A percentile compares a stretch with the other conserved stretches of the same genome.
These are phyloP conservation scores for Mastomys coucha DNA, from an alignment of 2,113 vertebrate genomes.

Conservation along the genomic window DNA sequence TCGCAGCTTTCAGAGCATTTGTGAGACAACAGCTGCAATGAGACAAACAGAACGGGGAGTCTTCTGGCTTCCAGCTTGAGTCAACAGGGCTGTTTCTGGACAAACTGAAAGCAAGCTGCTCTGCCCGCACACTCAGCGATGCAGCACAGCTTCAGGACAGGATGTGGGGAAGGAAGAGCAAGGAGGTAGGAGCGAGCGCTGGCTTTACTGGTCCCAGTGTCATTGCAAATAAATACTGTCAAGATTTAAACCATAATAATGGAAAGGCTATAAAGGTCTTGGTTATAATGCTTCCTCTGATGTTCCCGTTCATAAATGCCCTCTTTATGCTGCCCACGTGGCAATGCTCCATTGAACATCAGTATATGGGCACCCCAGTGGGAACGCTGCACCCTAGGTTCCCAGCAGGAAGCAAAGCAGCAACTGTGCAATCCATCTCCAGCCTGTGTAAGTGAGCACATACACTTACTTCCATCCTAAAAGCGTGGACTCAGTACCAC, in stretches of 20 bases:
- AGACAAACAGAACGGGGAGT: constrained; percentile 84
- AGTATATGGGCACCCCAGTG: constrained; percentile 18
- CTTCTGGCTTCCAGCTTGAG: constrained; percentile 86
- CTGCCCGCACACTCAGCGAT: constrained; percentile 75
- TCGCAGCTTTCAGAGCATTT: constrained; percentile 82
- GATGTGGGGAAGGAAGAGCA: constrained; percentile 82
- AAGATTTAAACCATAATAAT: constrained; percentile 89
- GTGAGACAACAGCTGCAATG: constrained; percentile 85
- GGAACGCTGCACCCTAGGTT: constrained; percentile 67
- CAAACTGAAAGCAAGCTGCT: constrained; percentile 81
- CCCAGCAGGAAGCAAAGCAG: constrained; percentile 58
- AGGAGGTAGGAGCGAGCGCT: constrained; percentile 71
- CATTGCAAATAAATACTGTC: constrained; percentile 85
- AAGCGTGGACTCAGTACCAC: not conserved
- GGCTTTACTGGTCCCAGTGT: constrained; percentile 84
- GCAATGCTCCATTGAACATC: constrained; percentile 79
- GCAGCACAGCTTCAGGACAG: constrained; percentile 81
- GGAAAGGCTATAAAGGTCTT: constrained; percentile 87
- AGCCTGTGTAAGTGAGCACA: not conserved
- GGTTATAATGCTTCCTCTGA: constrained; percentile 87
- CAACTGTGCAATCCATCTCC: not conserved
- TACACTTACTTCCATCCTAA: not conserved
- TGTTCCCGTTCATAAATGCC: constrained; percentile 86
- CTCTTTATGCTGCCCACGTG: constrained; percentile 82
- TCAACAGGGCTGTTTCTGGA: constrained; percentile 85